Evolutionary conservation across 2,113 vertebrate species (phyloP), one percentile per base, ranked within the genome.

Genomic region (mouse (Mus musculus)): DNA sequence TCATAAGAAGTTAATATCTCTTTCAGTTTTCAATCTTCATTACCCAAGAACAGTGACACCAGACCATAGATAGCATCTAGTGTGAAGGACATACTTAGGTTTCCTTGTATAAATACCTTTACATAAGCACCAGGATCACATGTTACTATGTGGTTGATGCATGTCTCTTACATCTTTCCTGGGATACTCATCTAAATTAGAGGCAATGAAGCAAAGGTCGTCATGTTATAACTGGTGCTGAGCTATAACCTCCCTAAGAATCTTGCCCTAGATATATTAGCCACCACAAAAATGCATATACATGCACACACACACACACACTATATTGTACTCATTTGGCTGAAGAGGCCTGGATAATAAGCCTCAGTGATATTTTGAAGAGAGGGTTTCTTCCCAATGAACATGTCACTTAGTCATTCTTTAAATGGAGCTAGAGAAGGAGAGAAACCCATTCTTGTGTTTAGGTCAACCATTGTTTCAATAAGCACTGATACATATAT

Each of bases 231-330:
- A 7, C 1, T 33, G 71, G 8, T 14, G 39, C 20, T 54, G 26
- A 90, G 72, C 4, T 87, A n/a, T 9, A 36, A 46, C 81, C 61
- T 77, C 33, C 3, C 14, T 13, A 56, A 59, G n/a, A 30, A 42
- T 28, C 7, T 30, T 6, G 16, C 8, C 12, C 28, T 42, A 16
- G 3, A 17, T 7, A 16, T 24, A 36, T 42, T 26, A 76, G 13
- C 4, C 20, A 39, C 36, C 26, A 65, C 3, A 7, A 49, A 49
- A 36, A n/a, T 33, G 33, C 7, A 56, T 0, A 30, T 2, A 30
- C 5, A 28, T 0, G 28, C 7, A 26, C 13, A 28, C 26, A 56
- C 1, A 42, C 3, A 42, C 9, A n/a, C 3, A 59, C 8, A 28
- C 3, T 22, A 1, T 46, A n/a, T 1, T n/a, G 52, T 77, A 42